Conservation (phyloP, 2,888 invertebrate species). For the Dioctria rufipes region DNA sequence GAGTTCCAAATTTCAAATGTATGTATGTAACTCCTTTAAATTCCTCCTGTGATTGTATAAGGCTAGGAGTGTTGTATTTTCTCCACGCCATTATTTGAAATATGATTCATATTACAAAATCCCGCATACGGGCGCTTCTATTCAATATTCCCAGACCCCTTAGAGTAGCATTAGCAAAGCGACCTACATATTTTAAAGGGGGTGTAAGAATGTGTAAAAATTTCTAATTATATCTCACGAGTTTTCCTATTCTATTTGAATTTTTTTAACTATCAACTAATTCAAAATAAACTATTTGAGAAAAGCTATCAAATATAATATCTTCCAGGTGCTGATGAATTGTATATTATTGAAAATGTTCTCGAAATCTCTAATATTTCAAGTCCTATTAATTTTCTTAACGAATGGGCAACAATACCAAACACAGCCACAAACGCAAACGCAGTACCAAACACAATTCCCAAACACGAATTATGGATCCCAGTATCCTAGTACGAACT, state of each 20-base stretch:
- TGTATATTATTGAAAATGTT: neutral
- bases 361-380: neutral
- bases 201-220: too few species aligned
- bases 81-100: too few species aligned
- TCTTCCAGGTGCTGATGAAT: too few species aligned
- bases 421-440: conserved; percentile 9
- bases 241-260: neutral
- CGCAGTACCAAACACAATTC: conserved; percentile 3
- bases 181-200: too few species aligned
- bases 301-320: neutral
- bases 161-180: too few species aligned
- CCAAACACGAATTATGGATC: conserved; percentile 11
- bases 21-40: too few species aligned
- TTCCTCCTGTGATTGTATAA: too few species aligned
- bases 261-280: neutral
- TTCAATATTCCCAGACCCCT: too few species aligned
- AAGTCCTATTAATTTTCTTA: neutral
- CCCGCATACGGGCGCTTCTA: too few species aligned
- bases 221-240: neutral
- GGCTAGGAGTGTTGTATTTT: too few species aligned
- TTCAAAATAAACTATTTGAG: neutral
- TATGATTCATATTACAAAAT: too few species aligned
- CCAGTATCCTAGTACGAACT: conserved; percentile 16
- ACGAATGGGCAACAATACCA: conserved; percentile 47
- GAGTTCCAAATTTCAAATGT: too few species aligned